Base-by-base conservation (phyloP, 2,888 invertebrate genomes). In the Trileptium ribeirensis region DNA sequence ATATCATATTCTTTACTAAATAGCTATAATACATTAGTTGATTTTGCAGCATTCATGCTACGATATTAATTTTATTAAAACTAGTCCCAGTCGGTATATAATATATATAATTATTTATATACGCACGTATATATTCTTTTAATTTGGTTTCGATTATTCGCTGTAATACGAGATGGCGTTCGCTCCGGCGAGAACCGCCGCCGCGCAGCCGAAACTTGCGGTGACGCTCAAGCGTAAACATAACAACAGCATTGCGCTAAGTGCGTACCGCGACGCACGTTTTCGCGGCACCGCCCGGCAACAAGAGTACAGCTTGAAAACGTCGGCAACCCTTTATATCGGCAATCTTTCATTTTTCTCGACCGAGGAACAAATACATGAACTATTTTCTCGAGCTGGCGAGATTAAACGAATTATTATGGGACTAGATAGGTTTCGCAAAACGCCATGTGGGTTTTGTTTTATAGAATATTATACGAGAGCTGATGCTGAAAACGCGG, bases 401-500 rank as follows among this genome's bases (percentile, higher is more conserved):
- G 98, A 99, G 89, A 93, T 99, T 64, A 93, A 96, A 83, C 87
- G 91, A 82, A 94, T 99, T 74, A 92, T 99, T 67, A 98, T 99
- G 97, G 99, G 99, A 0, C 90, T 99, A 84, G 98, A 99, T 89
- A 95, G 97, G 88, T 95, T 94, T 89, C 95, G 94, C 87, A 98
- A 97, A 89, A 99, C 98, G 0, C 99, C 99, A 0, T 99, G 99
- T 91, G 99, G 99, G 0, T 99, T 99, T 89, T 99, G 98, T 89
- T 99, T 99, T 90, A 93, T 99, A 0, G 99, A 99, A 87, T 91
- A 91, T 87, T 91, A 91, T 86, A 87, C 87, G 0, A 88, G 92
- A 75, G 88, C 87, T 29, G 92, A 92, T 86, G 90, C 91, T 0
- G 91, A 91, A 84, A 90, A 90, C 85, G 90, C 91, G 3, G 90